phyloP scores from a whole-genome alignment of 2,888 invertebrate species.

The Octodonta nipae region DNA sequence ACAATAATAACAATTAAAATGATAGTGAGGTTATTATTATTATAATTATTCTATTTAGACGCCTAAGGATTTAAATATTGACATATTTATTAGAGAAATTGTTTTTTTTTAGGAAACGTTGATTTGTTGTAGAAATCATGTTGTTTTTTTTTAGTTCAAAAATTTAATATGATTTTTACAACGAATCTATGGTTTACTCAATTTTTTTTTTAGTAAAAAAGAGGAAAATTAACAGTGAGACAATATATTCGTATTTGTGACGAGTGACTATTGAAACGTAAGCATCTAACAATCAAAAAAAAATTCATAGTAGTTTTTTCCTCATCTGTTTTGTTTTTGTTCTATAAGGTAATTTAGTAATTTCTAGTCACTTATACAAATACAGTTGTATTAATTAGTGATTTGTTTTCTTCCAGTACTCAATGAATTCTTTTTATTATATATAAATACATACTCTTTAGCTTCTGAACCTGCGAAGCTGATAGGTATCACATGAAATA shows the following conservation, averaged over 20 bases:
- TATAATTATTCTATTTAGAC: conserved; percentile 21
- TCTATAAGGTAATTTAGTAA: conserved; percentile 15
- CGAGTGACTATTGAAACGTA: conserved; percentile 16
- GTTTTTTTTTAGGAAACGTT: no score
- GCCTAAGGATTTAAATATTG: conserved; percentile 19
- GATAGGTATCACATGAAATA: conserved; percentile 5
- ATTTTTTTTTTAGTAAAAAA: conserved; percentile 17
- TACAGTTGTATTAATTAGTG: no score
- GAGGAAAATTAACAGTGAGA: conserved; percentile 19
- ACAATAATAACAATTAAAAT: no score
- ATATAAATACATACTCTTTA: conserved; percentile 6
- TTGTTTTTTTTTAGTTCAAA: no score
- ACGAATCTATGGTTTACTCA: conserved; percentile 22
- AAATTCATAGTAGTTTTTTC: no score
- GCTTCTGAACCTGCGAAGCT: conserved; percentile 11
- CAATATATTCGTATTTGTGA: conserved; percentile 26
- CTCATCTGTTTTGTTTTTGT: no score
- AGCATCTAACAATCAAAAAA: conserved; percentile 16
- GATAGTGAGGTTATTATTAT: conserved; percentile 21
- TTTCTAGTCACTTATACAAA: conserved; percentile 19
- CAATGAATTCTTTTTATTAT: conserved; percentile 1
- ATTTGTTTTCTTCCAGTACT: conserved; percentile 6
- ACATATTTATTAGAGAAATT: conserved; percentile 18
- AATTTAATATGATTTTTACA: no score
- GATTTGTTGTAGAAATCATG: no score